Evolutionary conservation across 2,113 vertebrate genomes (phyloP), one percentile per base, ranked within the genome.

Genomic region (Eudyptes chrysolophus): DNA sequence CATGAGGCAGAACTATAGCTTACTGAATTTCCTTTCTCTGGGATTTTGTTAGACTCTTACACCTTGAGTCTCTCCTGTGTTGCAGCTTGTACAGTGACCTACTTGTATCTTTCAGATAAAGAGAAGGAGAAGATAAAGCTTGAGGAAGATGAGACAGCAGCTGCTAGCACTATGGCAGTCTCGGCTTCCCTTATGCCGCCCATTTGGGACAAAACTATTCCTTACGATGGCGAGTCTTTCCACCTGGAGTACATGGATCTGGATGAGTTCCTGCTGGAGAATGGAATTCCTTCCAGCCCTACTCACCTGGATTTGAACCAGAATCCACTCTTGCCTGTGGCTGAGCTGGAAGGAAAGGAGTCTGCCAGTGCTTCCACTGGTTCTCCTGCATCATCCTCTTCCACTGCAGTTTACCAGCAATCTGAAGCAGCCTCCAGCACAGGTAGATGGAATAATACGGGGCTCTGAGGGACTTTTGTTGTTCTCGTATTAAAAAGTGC

Each of bases 241-340:
- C 99, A 99, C 97, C 96, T 99, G 97, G 99, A 99, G 96, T 99
- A 99, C 98, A 99, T 99, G 99, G 99, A 99, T 98, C 98, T 99
- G 97, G 99, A 99, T 42, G 99, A 99, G 97, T 99, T 99, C 97
- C 98, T 99, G 72, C 98, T 99, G 96, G 99, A 99, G 98, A 99
- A 99, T 34, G 99, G 99, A 71, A 99, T 99, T 97, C 99, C 99
- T 5, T 98, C 98, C 84, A 99, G 98, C 96, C 98, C 98, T 77
- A 98, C 97, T 86, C 98, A 98, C 87, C 97, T 98, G 95, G 97
- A 97, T 78, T 97, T 99, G 90, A 99, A 98, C 15, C 99, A 99
- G 98, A 98, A 98, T 88, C 98, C 98, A 26, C 98, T 99, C 93
- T 96, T 99, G 87, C 98, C 98, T 64, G 98, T 98, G 89, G 97